Conservation (phyloP, 2,888 invertebrate species). For the Orchestes rusci region DNA sequence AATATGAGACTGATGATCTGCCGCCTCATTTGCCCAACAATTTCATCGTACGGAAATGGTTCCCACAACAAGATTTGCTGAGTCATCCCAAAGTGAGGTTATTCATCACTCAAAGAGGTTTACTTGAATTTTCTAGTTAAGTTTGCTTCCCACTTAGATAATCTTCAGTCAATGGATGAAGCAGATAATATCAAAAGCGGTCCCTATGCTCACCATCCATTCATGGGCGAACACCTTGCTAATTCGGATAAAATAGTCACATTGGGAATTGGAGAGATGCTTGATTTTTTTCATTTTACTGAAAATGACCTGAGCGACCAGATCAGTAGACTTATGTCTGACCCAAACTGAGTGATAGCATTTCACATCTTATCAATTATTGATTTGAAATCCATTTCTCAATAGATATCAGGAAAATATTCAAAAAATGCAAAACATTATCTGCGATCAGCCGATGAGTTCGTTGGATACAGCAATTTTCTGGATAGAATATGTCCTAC, state of each 20-base stretch:
- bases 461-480: conserved; percentile 32
- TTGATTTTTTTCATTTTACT: conserved; percentile 27
- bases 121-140: no score
- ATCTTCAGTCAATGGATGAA: conserved; percentile 34
- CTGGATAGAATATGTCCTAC: conserved; percentile 34
- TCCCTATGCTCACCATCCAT: conserved; percentile 33
- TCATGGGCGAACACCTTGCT: conserved; percentile 32
- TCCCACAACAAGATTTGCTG: conserved; percentile 42
- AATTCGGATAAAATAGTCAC: conserved; percentile 29
- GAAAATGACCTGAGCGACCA: conserved; percentile 29
- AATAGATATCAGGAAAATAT: conserved; percentile 29
- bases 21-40: conserved; percentile 36
- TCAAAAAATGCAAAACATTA: conserved; percentile 24
- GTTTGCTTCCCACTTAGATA: no score
- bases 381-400: no score
- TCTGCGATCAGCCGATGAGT: conserved; percentile 29
- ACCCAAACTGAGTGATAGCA: conserved; percentile 33
- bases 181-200: conserved; percentile 26
- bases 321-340: conserved; percentile 28
- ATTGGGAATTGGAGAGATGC: no score
- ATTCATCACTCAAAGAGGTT: conserved; percentile 33
- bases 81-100: conserved; percentile 32
- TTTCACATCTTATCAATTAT: no score
- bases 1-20: conserved; percentile 39
- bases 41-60: conserved; percentile 41